Evolutionary conservation across 2,113 vertebrate genomes (phyloP).

Genomic region (Synchiropus splendidus): DNA sequence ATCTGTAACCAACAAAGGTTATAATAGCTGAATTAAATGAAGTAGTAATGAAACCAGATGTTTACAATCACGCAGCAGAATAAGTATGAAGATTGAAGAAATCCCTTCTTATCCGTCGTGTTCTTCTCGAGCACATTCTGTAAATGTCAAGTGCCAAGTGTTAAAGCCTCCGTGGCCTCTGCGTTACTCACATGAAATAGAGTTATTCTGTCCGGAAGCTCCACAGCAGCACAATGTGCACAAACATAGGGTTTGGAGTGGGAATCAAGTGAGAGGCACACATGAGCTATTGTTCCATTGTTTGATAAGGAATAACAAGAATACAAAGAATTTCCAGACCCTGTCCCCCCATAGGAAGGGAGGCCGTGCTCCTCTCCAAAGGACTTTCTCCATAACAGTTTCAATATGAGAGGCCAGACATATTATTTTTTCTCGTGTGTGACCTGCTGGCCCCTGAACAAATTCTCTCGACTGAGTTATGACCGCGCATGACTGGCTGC

Average conservation of each 20-base stretch:
- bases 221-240: constrained; percentile 9
- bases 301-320: constrained; percentile 67
- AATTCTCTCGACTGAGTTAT: constrained; percentile 21
- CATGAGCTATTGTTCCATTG: constrained; percentile 67
- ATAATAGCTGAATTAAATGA: no score
- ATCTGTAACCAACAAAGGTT: no score
- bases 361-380: constrained; percentile 47
- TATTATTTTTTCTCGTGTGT: constrained; percentile 14
- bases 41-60: no score
- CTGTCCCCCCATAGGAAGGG: constrained; percentile 54
- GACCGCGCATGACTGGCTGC: constrained; percentile 17
- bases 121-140: no score
- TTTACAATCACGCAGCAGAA: no score
- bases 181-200: constrained; percentile 10
- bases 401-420: constrained; percentile 13
- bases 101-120: no score
- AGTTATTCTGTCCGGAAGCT: constrained; percentile 12
- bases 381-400: constrained; percentile 33
- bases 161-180: no score
- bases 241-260: constrained; percentile 25
- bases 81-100: no score
- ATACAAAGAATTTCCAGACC: constrained; percentile 62
- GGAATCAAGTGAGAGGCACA: constrained; percentile 28
- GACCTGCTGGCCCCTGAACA: constrained; percentile 18
- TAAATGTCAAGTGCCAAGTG: no score